Conservation (phyloP, 2,113 vertebrate genomes). For the Marmota flaviventris region DNA sequence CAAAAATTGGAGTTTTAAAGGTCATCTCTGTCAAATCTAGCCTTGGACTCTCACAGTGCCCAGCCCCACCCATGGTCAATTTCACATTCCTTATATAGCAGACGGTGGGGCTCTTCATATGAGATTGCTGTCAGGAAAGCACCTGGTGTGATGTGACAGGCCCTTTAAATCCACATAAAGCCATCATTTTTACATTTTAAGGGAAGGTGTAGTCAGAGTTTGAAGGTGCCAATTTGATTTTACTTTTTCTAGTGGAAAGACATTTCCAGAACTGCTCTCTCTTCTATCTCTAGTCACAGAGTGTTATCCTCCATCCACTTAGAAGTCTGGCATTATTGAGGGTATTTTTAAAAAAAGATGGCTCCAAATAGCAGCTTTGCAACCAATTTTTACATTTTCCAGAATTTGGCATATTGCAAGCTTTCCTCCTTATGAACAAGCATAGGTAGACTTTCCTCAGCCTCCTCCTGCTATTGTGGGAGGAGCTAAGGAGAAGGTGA, state of each 20-base stretch:
- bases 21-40: not conserved
- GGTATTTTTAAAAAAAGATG: not conserved
- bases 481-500: not conserved
- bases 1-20: not conserved
- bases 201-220: not conserved
- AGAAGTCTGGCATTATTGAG: not conserved
- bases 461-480: rapidly evolving
- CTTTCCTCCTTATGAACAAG: not conserved
- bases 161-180: not conserved
- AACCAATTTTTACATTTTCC: not conserved
- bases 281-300: not conserved
- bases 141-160: too few relatives aligned
- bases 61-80: rapidly evolving
- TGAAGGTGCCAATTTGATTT: not conserved
- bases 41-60: rapidly evolving
- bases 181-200: not conserved
- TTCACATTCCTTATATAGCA: not conserved
- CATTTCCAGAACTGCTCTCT: not conserved
- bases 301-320: not conserved
- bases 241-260: not conserved
- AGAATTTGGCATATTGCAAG: not conserved
- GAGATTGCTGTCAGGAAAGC: not conserved
- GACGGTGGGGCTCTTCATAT: too few relatives aligned
- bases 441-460: not conserved
- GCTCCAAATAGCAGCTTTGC: not conserved